Evolutionary conservation across 2,888 invertebrate genomes (phyloP), one percentile per base, ranked within the genome.

Genomic region (Drosophila limbata): DNA sequence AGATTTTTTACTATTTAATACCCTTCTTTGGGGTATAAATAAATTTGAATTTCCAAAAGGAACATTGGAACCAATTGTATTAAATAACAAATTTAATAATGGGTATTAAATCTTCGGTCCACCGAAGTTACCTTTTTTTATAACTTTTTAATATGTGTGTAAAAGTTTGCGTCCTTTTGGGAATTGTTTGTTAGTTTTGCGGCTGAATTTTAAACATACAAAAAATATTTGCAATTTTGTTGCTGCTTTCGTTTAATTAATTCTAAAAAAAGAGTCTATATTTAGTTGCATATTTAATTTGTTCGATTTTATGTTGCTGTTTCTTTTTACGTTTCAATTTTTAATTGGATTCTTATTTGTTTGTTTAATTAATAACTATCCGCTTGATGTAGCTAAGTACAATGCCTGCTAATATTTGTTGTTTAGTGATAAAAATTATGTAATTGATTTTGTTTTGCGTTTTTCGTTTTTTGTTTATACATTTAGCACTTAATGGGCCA

Each of bases 271-370:
- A 33, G 44, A 56, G 19, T 68, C 19, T 51, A 59, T 64, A 48
- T 57, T 44, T 57, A 50, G 45, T 62, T 75, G 68, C 63, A 79
- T 68, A 69, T 66, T 69, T 57, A 63, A 69, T 64, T 60, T 72
- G 72, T 65, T 68, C 52, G 55, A 64, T 61, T 72, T 67, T 61
- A 39, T 64, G 48, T 71, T 61, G 37, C 48, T 71, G 44, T 70
- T 65, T 74, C n/a, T 79, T 74, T 74, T 79, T 79, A 74, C 52
- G 66, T 69, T 69, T 60, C 52, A 33, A 63, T 70, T 66, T 79
- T 65, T 60, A 73, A 77, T 69, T 61, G 72, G 50, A 66, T 68
- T 79, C 59, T 50, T 61, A 37, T 55, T 45, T 63, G 53, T 56
- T 64, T 63, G 50, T 62, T 64, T 51, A 50, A 44, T 68, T 71